Evolutionary conservation across 1,140 invertebrate genomes (phyloP), one percentile per base, ranked within the genome.

Genomic region (Drosophila suzukii): DNA sequence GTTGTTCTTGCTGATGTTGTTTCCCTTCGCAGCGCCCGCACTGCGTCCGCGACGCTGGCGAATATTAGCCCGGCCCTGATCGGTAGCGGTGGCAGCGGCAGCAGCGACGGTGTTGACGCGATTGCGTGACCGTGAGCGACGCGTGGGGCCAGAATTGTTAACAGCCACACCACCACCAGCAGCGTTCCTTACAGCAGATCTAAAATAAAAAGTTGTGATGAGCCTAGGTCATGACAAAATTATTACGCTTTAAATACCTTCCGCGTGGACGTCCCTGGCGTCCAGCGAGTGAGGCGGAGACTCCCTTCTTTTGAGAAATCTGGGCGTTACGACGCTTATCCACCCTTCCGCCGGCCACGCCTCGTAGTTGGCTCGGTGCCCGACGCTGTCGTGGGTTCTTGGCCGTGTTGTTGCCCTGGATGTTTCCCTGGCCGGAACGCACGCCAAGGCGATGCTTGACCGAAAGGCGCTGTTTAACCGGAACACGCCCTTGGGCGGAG

Each of bases 381-480:
- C 75, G 76, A 2, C 55, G 77, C 24, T 60, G 65, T 13, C 13
- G 50, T 6, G 20, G 51, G 34, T 30, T 50, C 15, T 71, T 77
- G 20, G 17, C 44, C 24, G 72, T 67, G 30, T 47, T 66, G 27
- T 44, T 66, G 47, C 30, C 4, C 27, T 70, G 57, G 6, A 49
- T 36, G 8, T 55, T 36, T 54, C 54, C 51, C 62, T 68, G 65
- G 30, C 90, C 90, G 0, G 81, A 58, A 53, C 90, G 90, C 47
- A 77, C 66, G 11, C 90, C 90, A 44, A 91, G 53, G 5, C 90
- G 90, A 13, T 90, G 80, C 63, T 91, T 91, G 5, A 91, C 78
- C 13, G 90, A 91, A 13, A 91, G 62, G 54, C 81, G 76, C 56
- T 77, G 75, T 65, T 71, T 66, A 5, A 57, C 53, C 55, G 53